Evolutionary conservation across 1,140 invertebrate genomes (phyloP).

Genomic region (Megalonaias nervosa): DNA sequence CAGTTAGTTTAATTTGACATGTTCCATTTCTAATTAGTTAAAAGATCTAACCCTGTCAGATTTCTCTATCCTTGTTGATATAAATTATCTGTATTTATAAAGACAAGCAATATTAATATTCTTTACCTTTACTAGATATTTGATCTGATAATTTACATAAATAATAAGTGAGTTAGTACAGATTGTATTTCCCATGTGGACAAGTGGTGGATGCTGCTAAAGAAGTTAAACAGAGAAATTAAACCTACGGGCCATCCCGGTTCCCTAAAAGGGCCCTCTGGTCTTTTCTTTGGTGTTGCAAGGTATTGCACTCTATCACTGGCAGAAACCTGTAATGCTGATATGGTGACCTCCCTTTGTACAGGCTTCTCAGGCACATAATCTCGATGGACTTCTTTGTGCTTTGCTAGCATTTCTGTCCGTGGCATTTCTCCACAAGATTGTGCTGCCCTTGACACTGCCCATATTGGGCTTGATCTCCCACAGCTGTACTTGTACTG

Average conservation of each 20-base stretch:
- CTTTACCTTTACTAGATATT: too few relatives aligned
- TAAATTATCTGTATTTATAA: too few relatives aligned
- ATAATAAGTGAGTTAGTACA: too few relatives aligned
- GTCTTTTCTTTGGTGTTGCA: constrained; percentile 53
- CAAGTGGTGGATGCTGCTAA: too few relatives aligned
- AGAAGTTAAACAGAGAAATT: neutral
- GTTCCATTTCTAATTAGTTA: too few relatives aligned
- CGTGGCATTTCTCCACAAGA: constrained; percentile 41
- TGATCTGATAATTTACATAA: too few relatives aligned
- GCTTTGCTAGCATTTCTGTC: constrained; percentile 45
- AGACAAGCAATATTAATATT: too few relatives aligned
- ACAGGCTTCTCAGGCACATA: constrained; percentile 50
- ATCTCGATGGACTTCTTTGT: constrained; percentile 46
- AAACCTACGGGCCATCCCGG: constrained; percentile 60
- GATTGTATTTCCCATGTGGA: too few relatives aligned
- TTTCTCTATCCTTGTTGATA: too few relatives aligned
- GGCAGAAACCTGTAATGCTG: constrained; percentile 44
- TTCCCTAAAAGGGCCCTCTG: constrained; percentile 57
- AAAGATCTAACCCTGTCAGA: too few relatives aligned
- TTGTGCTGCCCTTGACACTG: constrained; percentile 35
- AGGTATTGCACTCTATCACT: constrained; percentile 46
- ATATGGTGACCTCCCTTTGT: constrained; percentile 39
- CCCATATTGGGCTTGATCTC: constrained; percentile 56
- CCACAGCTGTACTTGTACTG: constrained; percentile 64
- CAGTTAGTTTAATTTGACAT: too few relatives aligned